phyloP scores from a whole-genome alignment of 1,140 invertebrate genomes.

The Drosophila pectinifera region DNA sequence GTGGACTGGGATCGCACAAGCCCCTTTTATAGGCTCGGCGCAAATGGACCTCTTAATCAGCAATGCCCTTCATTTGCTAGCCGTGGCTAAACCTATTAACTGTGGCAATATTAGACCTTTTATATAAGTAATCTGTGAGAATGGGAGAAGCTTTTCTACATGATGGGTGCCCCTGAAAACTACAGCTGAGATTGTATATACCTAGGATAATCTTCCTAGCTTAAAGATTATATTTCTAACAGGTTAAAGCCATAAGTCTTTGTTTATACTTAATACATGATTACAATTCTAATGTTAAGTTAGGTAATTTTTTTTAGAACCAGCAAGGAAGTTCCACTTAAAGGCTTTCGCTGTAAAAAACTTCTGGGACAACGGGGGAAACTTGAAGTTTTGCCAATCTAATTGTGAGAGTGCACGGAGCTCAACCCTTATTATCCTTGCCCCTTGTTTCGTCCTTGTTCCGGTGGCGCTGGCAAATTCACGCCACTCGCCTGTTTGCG shows the following conservation, averaged over 20 bases:
- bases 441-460: conserved; percentile 25
- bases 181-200: neutral
- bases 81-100: neutral
- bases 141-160: neutral
- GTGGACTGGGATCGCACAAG: neutral
- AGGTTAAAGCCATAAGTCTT: too few relatives aligned
- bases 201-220: too few relatives aligned
- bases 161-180: neutral
- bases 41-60: neutral
- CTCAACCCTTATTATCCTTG: conserved; percentile 35
- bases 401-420: conserved; percentile 54
- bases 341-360: neutral
- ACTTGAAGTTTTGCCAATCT: conserved; percentile 23
- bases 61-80: neutral
- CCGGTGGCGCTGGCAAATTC: conserved; percentile 49
- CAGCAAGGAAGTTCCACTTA: neutral
- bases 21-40: neutral
- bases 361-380: neutral
- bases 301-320: too few relatives aligned
- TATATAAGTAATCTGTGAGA: neutral
- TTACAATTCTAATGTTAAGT: neutral
- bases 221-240: too few relatives aligned
- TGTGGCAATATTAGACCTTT: neutral
- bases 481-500: conserved; percentile 67
- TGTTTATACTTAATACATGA: neutral